Conservation (phyloP, 2,888 invertebrate species). For the Drosophila flavopinicola region DNA sequence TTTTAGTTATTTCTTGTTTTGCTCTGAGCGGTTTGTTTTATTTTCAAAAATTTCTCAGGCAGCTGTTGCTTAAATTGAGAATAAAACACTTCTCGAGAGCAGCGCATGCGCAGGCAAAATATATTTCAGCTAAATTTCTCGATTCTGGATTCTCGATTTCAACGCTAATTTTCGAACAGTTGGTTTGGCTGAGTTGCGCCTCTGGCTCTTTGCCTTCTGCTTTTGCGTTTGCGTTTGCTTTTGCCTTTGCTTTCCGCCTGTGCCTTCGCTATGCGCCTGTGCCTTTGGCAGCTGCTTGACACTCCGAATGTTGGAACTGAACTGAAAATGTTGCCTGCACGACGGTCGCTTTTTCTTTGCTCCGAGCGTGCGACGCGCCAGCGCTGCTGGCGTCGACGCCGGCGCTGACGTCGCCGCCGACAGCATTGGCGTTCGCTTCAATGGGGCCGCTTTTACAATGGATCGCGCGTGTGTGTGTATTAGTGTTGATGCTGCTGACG, state of each 20-base stretch:
- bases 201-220: constrained; percentile 50
- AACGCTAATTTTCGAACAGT: constrained; percentile 46
- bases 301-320: constrained; percentile 79
- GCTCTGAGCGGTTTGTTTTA: constrained; percentile 21
- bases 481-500: constrained; percentile 20
- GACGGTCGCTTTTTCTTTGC: constrained; percentile 81
- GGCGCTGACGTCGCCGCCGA: constrained; percentile 27
- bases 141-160: constrained; percentile 18
- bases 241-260: constrained; percentile 16
- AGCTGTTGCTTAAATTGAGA: constrained; percentile 60
- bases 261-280: constrained; percentile 19
- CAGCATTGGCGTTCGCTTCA: constrained; percentile 45
- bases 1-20: constrained; percentile 14
- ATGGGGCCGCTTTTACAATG: constrained; percentile 51
- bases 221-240: constrained; percentile 1
- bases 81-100: constrained; percentile 44
- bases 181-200: constrained; percentile 26
- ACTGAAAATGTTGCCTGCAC: constrained; percentile 78
- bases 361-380: constrained; percentile 49
- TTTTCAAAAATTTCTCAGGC: constrained; percentile 37
- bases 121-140: constrained; percentile 22
- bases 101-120: constrained; percentile 65
- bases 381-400: constrained; percentile 36
- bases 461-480: constrained; percentile 36
- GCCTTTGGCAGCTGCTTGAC: constrained; percentile 52